Base-by-base conservation (phyloP, 2,888 invertebrate species). In the Lasioglossum zephyrum region DNA sequence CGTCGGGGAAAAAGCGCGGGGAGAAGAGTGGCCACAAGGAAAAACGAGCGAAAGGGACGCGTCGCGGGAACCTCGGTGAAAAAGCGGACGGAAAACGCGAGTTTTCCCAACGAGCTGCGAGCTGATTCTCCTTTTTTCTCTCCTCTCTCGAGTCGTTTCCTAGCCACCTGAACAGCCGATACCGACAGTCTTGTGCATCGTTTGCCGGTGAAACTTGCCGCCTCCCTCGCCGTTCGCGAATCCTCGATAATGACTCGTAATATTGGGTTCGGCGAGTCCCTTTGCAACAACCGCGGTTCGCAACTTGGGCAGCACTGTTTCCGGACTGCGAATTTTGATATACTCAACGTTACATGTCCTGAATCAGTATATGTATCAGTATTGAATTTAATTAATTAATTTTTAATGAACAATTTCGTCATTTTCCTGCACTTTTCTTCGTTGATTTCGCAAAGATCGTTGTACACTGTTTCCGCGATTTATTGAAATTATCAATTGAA, bases 11-110 rank as follows among this genome's bases (percentile, higher is more conserved):
- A 18, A 72, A 73, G 60, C 41, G 73, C 22, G 73, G n/a, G 31
- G 70, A 22, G n/a, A n/a, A 39, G 70, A 70, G 70, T 70, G 41
- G 41, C 70, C 3, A 9, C 22, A 8, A n/a, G 22, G 22, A 76
- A 76, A 53, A 44, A 77, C 57, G 78, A 60, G 70, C 18, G 36
- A 82, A 81, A 36, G 73, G 79, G 63, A 57, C 53, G 63, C 57
- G 81, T 49, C 36, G 66, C 66, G 36, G 18, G 9, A 36, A 39
- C 18, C 36, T 69, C 66, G 49, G 53, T 53, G 79, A 79, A 82
- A 89, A 86, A 77, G 49, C 77, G 73, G 47, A 44, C 57, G 57
- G 57, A n/a, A 57, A 57, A 57, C 70, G 80, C 81, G 76, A 84
- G 74, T 73, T 84, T 84, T 39, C 77, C 75, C 66, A 36, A 69